Evolutionary conservation across 2,113 vertebrate species (phyloP).

Genomic region (Eonycteris spelaea): DNA sequence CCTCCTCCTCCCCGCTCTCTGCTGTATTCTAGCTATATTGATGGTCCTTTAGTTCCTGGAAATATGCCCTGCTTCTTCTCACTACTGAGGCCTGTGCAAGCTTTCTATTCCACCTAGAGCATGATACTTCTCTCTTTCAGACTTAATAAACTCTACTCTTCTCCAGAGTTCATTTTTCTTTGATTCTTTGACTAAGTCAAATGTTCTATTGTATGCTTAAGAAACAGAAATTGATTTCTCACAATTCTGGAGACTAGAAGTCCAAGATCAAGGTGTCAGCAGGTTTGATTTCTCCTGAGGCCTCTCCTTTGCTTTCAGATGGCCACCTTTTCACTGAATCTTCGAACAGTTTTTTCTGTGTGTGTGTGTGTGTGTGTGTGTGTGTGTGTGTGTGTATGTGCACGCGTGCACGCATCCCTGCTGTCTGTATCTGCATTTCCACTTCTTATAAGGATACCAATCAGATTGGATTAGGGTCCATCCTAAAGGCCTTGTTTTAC

Average conservation of each 20-base stretch:
- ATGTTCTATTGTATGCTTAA: not conserved
- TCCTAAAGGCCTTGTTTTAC: not conserved
- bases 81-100: not conserved
- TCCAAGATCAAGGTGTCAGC: not conserved
- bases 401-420: not conserved
- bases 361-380: not conserved
- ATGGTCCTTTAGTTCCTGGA: not conserved
- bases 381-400: no score
- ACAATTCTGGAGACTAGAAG: not conserved
- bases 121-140: not conserved
- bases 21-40: not conserved
- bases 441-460: not conserved
- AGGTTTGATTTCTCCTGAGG: not conserved
- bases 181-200: not conserved
- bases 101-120: not conserved
- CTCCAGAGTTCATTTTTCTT: not conserved
- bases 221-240: not conserved
- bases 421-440: not conserved
- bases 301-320: not conserved
- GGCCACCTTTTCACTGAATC: not conserved
- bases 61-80: not conserved
- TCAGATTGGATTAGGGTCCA: not conserved
- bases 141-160: not conserved
- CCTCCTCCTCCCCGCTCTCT: not conserved
- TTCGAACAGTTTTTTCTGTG: not conserved